Conservation (phyloP, 53 echinoderm and acorn worm genomes). For the Actinopyga echinites region DNA sequence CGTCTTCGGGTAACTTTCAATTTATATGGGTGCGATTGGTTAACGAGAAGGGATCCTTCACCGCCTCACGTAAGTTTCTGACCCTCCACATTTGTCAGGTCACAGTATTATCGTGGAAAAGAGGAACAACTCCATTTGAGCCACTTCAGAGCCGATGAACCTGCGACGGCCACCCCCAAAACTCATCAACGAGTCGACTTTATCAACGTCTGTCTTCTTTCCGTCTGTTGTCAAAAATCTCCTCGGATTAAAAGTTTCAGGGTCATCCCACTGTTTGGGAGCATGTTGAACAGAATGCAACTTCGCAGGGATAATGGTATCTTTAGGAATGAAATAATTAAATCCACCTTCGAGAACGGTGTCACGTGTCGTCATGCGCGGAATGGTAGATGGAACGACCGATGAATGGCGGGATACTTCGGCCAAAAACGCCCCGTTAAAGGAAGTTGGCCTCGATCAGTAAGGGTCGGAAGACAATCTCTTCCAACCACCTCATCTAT, state of each 20-base stretch:
- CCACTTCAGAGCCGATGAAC: conserved; percentile 67
- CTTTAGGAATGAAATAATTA: too few relatives aligned
- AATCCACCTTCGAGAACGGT: too few relatives aligned
- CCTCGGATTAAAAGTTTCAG: too few relatives aligned
- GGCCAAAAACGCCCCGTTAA: too few relatives aligned
- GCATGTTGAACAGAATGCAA: too few relatives aligned
- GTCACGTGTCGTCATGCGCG: too few relatives aligned
- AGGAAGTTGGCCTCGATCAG: conserved; percentile 62
- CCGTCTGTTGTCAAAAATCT: too few relatives aligned
- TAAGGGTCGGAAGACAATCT: conserved; percentile 46
- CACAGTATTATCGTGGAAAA: conserved; percentile 64
- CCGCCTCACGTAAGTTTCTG: conserved; percentile 42
- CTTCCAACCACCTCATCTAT: conserved; percentile 64
- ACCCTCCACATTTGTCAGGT: conserved; percentile 37
- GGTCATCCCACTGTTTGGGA: too few relatives aligned
- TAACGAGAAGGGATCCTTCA: conserved; percentile 37
- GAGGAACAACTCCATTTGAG: conserved; percentile 64
- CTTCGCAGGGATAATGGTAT: conserved; percentile 56
- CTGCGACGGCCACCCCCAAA: too few relatives aligned
- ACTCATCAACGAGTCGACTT: too few relatives aligned
- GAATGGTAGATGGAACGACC: too few relatives aligned
- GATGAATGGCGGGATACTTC: too few relatives aligned
- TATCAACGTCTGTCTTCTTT: conserved; percentile 53
- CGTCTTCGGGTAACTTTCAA: conserved; percentile 20
- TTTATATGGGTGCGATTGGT: conserved; percentile 39